Evolutionary conservation across 2,888 invertebrate species (phyloP), one percentile per base, ranked within the genome.

Genomic region (Mayetiola destructor): DNA sequence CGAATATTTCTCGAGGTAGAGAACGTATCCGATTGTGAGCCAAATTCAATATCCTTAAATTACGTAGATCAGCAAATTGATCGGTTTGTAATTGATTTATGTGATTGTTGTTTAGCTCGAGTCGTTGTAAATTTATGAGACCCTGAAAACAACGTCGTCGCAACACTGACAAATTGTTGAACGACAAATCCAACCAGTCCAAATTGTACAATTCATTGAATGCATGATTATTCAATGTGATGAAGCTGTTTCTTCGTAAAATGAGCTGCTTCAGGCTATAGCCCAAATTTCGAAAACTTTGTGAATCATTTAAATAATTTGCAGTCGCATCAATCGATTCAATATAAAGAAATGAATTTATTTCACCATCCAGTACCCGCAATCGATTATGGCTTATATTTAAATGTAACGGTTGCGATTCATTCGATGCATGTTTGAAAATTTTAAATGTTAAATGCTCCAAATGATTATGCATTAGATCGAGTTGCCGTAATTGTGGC

Each of bases 391-490:
- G 76, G 63, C 89, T 89, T 40, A 88, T 75, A 67, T 91, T 90
- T 56, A 91, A 73, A 9, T 80, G 78, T 63, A 91, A 76, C 27
- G 84, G 82, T 42, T 78, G 73, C 60, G 80, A 80, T 5, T 76
- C 71, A 61, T 78, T 76, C 6, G 85, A 83, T 27, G 84, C 77
- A 66, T 85, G 85, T 60, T 78, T 75, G 65, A 88, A 85, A 56
- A 79, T 76, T 64, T 77, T 79, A 63, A 85, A 72, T 18, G 82
- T 80, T 64, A 91, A 76, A 60, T 79, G 76, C 21, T 80, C 80
- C 56, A 91, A 72, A 63, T 82, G 79, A 68, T 91, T 91, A 64
- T 82, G 80, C 72, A 88, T 88, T 60, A 91, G 74, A 69, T 91
- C 89, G 58, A 93, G 73, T 65, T 84, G 81, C 62, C 82, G 80